Evolutionary conservation across 2,113 vertebrate species (phyloP).

Genomic region (Physeter macrocephalus): DNA sequence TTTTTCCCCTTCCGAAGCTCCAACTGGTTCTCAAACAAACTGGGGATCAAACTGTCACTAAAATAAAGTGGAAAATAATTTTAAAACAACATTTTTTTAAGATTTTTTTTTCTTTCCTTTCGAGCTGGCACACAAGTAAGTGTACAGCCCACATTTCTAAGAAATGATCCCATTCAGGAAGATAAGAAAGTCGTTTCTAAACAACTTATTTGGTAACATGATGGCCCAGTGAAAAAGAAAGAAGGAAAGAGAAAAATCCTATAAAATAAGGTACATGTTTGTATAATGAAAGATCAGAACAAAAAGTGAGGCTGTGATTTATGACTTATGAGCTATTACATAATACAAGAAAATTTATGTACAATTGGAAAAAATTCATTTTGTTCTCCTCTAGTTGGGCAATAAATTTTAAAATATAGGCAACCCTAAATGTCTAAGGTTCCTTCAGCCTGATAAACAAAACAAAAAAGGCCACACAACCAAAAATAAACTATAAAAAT

Average conservation of each 20-base stretch:
- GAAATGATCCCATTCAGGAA: background rate
- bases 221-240: conserved; percentile 39
- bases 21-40: background rate
- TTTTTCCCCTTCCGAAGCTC: background rate
- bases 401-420: conserved; percentile 75
- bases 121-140: background rate
- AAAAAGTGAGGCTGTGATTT: conserved; percentile 55
- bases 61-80: background rate
- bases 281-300: conserved; percentile 48
- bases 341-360: conserved; percentile 72
- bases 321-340: conserved; percentile 68
- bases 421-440: conserved; percentile 56
- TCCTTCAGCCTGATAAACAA: conserved; percentile 75
- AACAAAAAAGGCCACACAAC: conserved; percentile 71
- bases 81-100: background rate
- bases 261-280: conserved; percentile 50
- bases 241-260: conserved; percentile 36
- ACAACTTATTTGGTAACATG: background rate
- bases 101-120: background rate
- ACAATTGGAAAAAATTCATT: conserved; percentile 72
- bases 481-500: conserved; percentile 81
- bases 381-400: conserved; percentile 64
- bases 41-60: background rate
- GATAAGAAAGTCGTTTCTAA: background rate
- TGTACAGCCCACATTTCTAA: background rate